These are phyloP conservation scores for Corythornis vintsioides DNA, from an alignment of 2,113 vertebrate genomes.

Conservation along the genomic window DNA sequence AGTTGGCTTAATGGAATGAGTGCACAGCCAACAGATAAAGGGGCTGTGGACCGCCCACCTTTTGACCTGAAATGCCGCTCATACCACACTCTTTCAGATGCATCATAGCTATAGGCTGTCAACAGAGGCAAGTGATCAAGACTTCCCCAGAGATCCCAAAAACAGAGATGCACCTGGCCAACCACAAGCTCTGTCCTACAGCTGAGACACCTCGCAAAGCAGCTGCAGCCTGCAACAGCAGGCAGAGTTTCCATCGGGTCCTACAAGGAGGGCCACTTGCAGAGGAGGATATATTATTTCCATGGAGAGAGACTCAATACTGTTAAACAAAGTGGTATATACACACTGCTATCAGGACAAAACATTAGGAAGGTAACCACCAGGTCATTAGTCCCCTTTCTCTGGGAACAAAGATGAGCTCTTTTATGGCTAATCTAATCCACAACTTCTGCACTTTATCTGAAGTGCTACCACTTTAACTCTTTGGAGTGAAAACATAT, in stretches of 20 bases:
- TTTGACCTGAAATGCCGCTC: not conserved
- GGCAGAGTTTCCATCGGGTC: not conserved
- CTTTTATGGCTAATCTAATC: not conserved
- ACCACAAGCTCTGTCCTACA: not conserved
- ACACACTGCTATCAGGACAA: not conserved
- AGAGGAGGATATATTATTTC: fast-evolving
- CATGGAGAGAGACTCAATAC: not conserved
- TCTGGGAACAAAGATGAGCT: not conserved
- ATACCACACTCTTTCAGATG: not conserved
- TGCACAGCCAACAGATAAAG: not conserved
- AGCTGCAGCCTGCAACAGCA: not conserved
- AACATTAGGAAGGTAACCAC: not conserved
- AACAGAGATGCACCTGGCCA: not conserved
- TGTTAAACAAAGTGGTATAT: not conserved
- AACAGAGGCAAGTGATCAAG: not conserved
- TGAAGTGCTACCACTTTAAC: not conserved
- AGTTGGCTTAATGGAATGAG: not conserved
- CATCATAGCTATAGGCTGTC: not conserved
- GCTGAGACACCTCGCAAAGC: not conserved
- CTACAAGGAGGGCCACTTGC: not conserved
- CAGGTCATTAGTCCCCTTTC: not conserved
- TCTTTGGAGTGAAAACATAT: not conserved
- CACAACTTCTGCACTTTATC: not conserved
- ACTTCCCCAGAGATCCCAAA: not conserved
- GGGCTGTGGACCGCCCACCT: not conserved